A percentile compares a stretch with the other conserved stretches of the same genome.
phyloP scores from a whole-genome alignment of 2,888 invertebrate species.

The Coremacera marginata region DNA sequence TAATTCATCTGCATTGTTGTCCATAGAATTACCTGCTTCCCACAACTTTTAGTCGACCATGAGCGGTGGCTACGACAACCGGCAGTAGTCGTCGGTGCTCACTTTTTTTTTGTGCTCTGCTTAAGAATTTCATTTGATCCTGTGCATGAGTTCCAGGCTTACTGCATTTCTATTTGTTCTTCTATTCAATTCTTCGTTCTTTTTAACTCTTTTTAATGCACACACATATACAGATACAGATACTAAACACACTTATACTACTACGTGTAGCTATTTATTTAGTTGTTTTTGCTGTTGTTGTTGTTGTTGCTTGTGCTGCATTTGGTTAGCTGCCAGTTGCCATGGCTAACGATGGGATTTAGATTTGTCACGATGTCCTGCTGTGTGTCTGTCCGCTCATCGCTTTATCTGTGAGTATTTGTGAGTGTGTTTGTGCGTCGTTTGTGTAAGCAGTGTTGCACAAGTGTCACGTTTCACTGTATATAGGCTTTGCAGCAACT shows the following conservation, averaged over 20 bases:
- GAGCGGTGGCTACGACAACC: background rate
- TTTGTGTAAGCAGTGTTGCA: background rate
- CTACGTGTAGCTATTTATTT: background rate
- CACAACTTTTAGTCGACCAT: background rate
- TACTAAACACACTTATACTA: background rate
- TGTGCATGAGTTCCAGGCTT: background rate
- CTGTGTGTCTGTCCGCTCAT: background rate
- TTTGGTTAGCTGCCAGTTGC: conserved; percentile 20
- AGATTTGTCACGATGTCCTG: conserved; percentile 9
- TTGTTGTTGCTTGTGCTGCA: conserved; percentile 8
- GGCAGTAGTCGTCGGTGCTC: background rate
- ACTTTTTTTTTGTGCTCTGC: background rate
- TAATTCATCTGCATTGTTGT: conserved; percentile 24
- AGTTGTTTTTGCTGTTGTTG: conserved; percentile 9
- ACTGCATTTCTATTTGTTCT: no score
- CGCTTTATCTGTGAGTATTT: background rate
- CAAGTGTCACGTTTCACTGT: conserved; percentile 1
- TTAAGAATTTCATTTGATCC: conserved; percentile 30
- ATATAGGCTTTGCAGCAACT: background rate
- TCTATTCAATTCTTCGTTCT: background rate
- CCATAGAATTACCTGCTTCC: background rate
- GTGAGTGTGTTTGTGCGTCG: background rate
- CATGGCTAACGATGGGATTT: conserved; percentile 24
- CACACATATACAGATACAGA: background rate
- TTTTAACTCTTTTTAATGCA: background rate